Evolutionary conservation across 2,888 invertebrate species (phyloP), one percentile per base, ranked within the genome.

Genomic region (Tillus elongatus): DNA sequence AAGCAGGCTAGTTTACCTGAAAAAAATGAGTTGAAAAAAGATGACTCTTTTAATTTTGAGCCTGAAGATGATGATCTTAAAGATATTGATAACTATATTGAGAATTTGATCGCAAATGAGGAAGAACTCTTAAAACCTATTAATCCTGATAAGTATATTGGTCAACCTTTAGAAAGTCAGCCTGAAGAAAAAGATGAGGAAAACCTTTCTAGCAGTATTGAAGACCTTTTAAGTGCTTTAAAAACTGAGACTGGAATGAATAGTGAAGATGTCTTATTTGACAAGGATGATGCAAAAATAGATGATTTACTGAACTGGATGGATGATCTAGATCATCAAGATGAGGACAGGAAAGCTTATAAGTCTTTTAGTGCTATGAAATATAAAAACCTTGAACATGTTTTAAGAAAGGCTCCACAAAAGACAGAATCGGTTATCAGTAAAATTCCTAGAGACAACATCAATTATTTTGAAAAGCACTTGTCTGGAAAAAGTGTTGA

Each of bases 271-370:
- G 36, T 40, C n/a, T 41, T 43, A n/a, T 36, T 39, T 10, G 45
- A 50, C 13, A 39, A 51, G 33, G 46, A 53, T 2, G 60, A 59
- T 14, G 60, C 63, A 33, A 65, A 65, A 54, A 60, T 66, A 11
- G 61, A 61, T 12, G 64, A 66, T 52, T 45, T 67, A n/a, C 50
- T 67, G 3, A 51, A 49, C 29, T 67, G 64, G 64, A 63, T 67
- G 53, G 62, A 64, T 14, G 61, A 64, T 35, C 45, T 67, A 29
- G 62, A 66, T 35, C 58, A 66, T 38, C 58, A 61, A 42, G 53
- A 57, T 13, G 51, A 53, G 14, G 56, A 54, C 14, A 44, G 51
- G 6, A 59, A 61, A 49, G 47, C 58, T 4, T 55, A 55, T 39
- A 46, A 60, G 35, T 61, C 64, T 1, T 52, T 57, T 4, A 63